Evolutionary conservation across 2,888 invertebrate genomes (phyloP).

Genomic region (Amiota minor): DNA sequence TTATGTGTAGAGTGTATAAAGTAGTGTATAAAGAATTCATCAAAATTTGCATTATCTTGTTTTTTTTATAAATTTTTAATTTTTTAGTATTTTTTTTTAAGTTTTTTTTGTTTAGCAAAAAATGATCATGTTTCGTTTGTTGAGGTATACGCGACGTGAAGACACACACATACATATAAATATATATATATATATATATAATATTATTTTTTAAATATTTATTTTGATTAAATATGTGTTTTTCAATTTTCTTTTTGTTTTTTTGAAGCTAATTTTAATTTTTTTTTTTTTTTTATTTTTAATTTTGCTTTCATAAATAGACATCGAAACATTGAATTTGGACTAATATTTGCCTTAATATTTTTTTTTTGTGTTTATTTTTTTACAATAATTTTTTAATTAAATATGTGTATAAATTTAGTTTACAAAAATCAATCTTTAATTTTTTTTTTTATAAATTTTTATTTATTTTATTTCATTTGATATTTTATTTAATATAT

Average conservation of each 20-base stretch:
- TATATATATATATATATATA: constrained; percentile 51
- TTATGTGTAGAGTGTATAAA: constrained; percentile 47
- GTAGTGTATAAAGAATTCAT: constrained; percentile 40
- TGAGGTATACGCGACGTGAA: constrained; percentile 77
- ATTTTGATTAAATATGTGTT: constrained; percentile 26
- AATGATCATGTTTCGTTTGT: constrained; percentile 57
- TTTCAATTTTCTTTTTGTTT: constrained; percentile 43
- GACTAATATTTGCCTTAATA: constrained; percentile 11
- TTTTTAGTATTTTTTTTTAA: constrained; percentile 44
- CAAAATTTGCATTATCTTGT: constrained; percentile 34
- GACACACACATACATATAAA: constrained; percentile 73
- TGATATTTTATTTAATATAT: constrained; percentile 47
- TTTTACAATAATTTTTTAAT: constrained; percentile 18
- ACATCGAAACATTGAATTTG: constrained; percentile 56
- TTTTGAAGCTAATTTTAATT: constrained; percentile 46
- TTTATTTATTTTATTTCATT: neutral
- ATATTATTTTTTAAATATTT: constrained; percentile 40
- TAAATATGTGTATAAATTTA: too few species aligned
- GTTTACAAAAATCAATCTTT: too few species aligned
- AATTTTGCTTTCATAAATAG: constrained; percentile 48
- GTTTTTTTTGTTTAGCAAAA: constrained; percentile 42
- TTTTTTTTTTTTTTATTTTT: constrained; percentile 49
- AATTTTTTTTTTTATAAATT: neutral
- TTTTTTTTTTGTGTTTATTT: constrained; percentile 24
- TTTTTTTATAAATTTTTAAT: constrained; percentile 44